Evolutionary conservation across 2,888 invertebrate species (phyloP).

Genomic region (Zaprionus obscuricornis): DNA sequence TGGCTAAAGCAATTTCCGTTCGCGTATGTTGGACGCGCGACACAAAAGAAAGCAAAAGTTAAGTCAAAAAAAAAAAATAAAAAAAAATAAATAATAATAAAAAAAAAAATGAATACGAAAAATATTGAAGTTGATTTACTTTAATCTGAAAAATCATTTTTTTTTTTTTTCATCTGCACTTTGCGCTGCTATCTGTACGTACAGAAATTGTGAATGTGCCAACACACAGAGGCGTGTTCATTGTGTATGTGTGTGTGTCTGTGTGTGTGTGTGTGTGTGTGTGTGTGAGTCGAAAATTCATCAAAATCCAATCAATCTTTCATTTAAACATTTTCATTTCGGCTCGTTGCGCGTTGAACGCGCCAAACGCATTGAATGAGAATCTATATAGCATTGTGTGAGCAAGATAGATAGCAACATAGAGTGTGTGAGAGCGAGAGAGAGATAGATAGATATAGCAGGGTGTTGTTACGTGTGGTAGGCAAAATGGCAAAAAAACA

Average conservation of each 20-base stretch:
- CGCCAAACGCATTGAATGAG: conserved; percentile 61
- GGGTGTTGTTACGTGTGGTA: conserved; percentile 1
- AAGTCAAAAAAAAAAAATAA: conserved; percentile 49
- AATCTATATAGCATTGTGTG: conserved; percentile 42
- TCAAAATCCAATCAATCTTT: conserved; percentile 80
- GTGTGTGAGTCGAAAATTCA: conserved; percentile 68
- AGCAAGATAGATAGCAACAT: conserved; percentile 1
- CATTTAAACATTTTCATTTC: conserved; percentile 79
- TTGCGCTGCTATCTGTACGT: background rate
- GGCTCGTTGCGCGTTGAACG: conserved; percentile 58
- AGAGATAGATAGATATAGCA: background rate
- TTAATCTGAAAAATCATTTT: conserved; percentile 67
- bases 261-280: conserved; percentile 24
- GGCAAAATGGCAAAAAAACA: conserved; percentile 58
- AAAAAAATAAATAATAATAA: too few species aligned
- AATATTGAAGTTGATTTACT: conserved; percentile 65
- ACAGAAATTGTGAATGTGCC: background rate
- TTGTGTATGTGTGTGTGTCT: conserved; percentile 3
- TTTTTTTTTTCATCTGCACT: conserved; percentile 8
- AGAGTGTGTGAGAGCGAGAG: background rate
- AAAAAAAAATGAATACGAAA: conserved; percentile 12
- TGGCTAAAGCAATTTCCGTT: conserved; percentile 34
- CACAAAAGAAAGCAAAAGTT: conserved; percentile 36
- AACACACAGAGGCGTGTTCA: conserved; percentile 12
- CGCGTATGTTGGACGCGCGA: background rate